Base-by-base conservation (phyloP, 2,888 invertebrate species). In the Thymelicus acteon region DNA sequence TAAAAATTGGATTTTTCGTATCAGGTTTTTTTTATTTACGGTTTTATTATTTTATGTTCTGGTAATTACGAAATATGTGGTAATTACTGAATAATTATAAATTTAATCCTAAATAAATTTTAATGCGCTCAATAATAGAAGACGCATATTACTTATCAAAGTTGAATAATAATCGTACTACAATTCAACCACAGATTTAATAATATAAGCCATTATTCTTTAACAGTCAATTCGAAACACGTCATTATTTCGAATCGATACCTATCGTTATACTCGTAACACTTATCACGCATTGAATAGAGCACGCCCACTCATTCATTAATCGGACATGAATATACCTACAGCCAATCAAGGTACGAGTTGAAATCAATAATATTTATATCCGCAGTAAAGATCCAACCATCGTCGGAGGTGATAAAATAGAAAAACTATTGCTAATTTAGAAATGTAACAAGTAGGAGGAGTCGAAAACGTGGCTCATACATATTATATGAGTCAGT, bases 291-390 rank as follows among this genome's bases (percentile, higher is more conserved):
- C 54, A 54, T 54, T 54, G 24, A 54, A 24, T 54, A 54, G 31
- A 24, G 24, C 54, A 62, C 63, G 44, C 63, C 63, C 63, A 63
- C 63, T 8, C 49, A 37, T 49, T 63, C 39, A 63, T 63, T 63
- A 63, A 63, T 12, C 49, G 49, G 37, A 37, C 49, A 49, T 52
- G 62, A 62, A 13, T 44, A 63, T 49, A 24, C 24, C 54, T 54
- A 54, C 54, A 49, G 63, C 63, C 63, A 63, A 63, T 63, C 31
- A 49, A 63, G 19, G 3, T 13, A 7, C 49, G 49, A 63, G 48
- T 63, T 49, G 49, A 49, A 49, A 49, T 37, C 7, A n/a, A 60
- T 39, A 63, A 49, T 49, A 49, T 49, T 54, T 54, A 5, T 37
- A 48, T 31, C 13, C 0, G n/a, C 31, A 7, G 2, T 24, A 3